These are phyloP conservation scores for Cantharis nigra DNA, from an alignment of 2,888 invertebrate genomes.

Conservation along the genomic window DNA sequence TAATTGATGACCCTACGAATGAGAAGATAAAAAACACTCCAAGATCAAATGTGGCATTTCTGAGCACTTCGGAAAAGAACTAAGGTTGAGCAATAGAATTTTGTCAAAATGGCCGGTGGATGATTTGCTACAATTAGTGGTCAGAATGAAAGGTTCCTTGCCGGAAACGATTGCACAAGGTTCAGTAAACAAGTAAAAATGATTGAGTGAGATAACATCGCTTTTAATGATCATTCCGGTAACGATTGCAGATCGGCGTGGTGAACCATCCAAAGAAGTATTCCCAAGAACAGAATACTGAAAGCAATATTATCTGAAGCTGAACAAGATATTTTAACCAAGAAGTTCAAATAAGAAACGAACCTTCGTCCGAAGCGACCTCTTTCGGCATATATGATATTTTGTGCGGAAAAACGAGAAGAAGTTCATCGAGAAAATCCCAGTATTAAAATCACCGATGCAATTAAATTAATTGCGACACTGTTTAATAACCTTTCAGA, in stretches of 20 bases:
- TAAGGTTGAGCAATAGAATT: neutral
- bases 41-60: neutral
- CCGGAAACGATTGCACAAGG: neutral
- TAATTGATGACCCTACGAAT: too few relatives aligned
- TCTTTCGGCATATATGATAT: neutral
- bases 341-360: neutral
- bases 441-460: neutral
- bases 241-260: neutral
- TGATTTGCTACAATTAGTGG: neutral
- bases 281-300: neutral
- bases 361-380: neutral
- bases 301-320: neutral
- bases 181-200: neutral
- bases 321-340: neutral
- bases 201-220: neutral
- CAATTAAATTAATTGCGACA: neutral
- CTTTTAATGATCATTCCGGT: neutral
- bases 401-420: neutral
- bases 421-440: neutral
- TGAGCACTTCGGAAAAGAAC: accelerated
- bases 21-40: neutral
- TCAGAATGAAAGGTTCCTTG: neutral
- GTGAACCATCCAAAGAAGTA: neutral
- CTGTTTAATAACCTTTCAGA: neutral
- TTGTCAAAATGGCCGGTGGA: neutral